These are phyloP conservation scores for Philonicus albiceps DNA, from an alignment of 2,888 invertebrate genomes.

Conservation along the genomic window DNA sequence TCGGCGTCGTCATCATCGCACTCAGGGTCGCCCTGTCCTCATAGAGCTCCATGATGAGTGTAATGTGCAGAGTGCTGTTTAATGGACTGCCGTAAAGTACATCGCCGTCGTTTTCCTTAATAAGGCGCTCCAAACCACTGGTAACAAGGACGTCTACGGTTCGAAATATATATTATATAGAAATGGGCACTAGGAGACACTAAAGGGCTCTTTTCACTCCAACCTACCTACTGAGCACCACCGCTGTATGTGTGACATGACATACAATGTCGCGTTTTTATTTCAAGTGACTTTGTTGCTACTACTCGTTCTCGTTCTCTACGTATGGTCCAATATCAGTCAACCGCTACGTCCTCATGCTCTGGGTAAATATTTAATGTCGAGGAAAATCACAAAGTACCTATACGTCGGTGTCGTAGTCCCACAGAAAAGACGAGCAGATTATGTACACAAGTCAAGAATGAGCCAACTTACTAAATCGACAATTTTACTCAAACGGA, in stretches of 20 bases:
- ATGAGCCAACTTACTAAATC: conserved; percentile 31
- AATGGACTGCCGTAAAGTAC: conserved; percentile 39
- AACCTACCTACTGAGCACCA: neutral
- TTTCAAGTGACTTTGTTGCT: neutral
- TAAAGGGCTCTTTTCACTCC: neutral
- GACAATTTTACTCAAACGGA: neutral
- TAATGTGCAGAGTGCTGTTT: conserved; percentile 37
- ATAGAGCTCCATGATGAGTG: neutral
- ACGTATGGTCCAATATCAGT: neutral
- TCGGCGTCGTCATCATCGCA: neutral
- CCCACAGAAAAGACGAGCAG: neutral
- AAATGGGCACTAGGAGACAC: neutral
- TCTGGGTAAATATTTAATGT: conserved; percentile 23
- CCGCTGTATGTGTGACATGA: neutral
- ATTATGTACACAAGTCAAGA: conserved; percentile 6
- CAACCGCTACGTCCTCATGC: neutral
- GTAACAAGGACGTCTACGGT: conserved; percentile 7
- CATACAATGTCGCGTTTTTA: conserved; percentile 21
- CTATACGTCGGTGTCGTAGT: neutral
- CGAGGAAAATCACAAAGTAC: conserved; percentile 26
- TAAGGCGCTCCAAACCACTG: conserved; percentile 17
- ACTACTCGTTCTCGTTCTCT: neutral
- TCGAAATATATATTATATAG: neutral
- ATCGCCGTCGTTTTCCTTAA: conserved; percentile 29
- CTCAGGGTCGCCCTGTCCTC: neutral